Base-by-base conservation (phyloP, 2,113 vertebrate genomes). In the Rhinichthys klamathensis region DNA sequence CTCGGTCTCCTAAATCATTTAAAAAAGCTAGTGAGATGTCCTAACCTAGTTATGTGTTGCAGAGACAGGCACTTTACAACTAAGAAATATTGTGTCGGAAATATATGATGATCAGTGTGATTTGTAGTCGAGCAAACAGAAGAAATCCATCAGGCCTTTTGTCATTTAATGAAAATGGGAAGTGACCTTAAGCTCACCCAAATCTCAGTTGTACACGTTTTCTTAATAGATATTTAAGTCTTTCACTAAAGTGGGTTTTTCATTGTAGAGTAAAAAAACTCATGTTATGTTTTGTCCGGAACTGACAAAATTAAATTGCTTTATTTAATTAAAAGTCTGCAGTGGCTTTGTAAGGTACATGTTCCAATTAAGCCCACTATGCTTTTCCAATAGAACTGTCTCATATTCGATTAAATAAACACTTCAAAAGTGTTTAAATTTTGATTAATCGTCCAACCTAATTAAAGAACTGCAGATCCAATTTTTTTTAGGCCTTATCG, bases 361-460 rank as follows among this genome's bases (percentile, higher is more conserved):
- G 35, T 72, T 72, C 69, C 69, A 72, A 72, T 72, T 72, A 41
- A 41, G 21, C 35, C 69, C 69, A 41, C 69, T 13, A 41, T 70
- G 32, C 35, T 38, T 38, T 69, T 70, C 10, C 23, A 23, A 23
- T 41, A 23, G 10, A 70, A 70, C 35, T 21, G 18, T 70, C 67
- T 38, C 3, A 2, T 38, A 18, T 67, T 70, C 38, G 2, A 38
- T 38, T 70, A 38, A 23, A 70, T 23, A 70, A 70, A 38, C 67
- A 23, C 32, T 70, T 69, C 18, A 8, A 10, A 70, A 38, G 16
- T 38, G 65, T 38, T 70, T 38, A 5, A 10, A 23, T 70, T 69
- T 70, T 70, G 18, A 41, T 69, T 70, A 23, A 38, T 41, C 67
- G 5, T 35, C 16, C 32, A 35, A 69, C 16, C 30, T 23, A 70